Base-by-base conservation (phyloP, 2,888 invertebrate species). In the Lepidochitona cinerea region DNA sequence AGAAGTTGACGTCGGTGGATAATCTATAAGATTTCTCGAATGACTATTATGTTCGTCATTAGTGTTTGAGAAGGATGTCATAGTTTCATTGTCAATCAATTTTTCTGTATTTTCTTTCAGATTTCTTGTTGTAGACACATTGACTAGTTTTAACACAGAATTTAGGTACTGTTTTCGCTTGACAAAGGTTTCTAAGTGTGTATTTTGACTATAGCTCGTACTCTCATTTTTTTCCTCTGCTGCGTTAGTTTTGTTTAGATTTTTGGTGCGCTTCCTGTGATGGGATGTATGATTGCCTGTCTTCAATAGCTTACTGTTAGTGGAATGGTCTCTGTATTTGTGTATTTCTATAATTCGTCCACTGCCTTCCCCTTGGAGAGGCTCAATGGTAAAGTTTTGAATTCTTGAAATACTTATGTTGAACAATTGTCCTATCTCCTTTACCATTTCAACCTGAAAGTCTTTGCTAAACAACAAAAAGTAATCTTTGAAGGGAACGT, bases 351-450 rank as follows among this genome's bases (percentile, higher is more conserved):
- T 14, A 36, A 29, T 18, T 14, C 26, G 32, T 3, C 37, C 66
- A 18, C 35, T 23, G 3, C 66, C 66, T 14, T 36, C 29, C 14
- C 66, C 41, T 9, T 74, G 36, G 6, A 72, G 35, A 7, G 37
- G 35, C 3, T 70, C 37, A 0, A 75, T 54, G n/a, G 75, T 75
- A 23, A 77, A 53, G 64, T 85, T 82, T 54, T 77, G 75, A 14
- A 85, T 81, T 29, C 84, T 68, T 9, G 78, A 78, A 3, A 65
- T 35, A 65, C 80, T 81, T 0, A 84, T 84, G 37, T 84, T 83
- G 5, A 83, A 72, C 33, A 73, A 68, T 0, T 35, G 9, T 2
- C 80, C 79, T n/a, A 85, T 68, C 3, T 70, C 73, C 7, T 69
- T 49, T 2, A 72, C 70, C 37, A 84, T 65, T 7, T 72, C 41